Evolutionary conservation across 1,140 invertebrate species (phyloP).

Genomic region (Pentalonia nigronervosa): DNA sequence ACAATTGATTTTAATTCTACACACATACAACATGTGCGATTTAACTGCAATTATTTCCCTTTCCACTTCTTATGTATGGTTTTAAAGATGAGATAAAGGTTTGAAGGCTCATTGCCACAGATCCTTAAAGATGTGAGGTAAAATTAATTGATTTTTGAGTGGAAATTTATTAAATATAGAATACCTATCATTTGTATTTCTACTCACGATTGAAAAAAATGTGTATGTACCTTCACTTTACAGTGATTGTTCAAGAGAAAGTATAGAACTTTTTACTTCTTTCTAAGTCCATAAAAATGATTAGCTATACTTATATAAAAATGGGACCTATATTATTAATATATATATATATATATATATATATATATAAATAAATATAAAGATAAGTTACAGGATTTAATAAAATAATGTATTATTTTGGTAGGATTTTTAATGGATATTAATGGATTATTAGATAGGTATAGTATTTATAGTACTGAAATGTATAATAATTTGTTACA

Average conservation of each 20-base stretch:
- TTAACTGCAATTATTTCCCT: neutral
- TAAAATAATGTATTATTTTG: neutral
- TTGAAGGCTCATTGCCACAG: neutral
- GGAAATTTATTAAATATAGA: neutral
- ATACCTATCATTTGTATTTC: neutral
- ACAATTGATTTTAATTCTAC: too few species aligned
- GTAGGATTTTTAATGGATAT: too few species aligned
- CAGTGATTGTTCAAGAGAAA: neutral
- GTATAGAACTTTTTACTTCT: neutral
- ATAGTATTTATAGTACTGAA: too few species aligned
- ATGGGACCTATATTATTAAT: too few species aligned
- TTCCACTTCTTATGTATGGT: neutral
- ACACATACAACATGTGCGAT: too few species aligned
- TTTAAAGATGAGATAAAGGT: neutral
- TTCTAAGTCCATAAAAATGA: neutral
- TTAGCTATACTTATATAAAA: too few species aligned
- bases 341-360: too few species aligned
- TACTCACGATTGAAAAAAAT: neutral
- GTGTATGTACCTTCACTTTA: neutral
- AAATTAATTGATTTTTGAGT: neutral
- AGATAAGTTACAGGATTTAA: neutral
- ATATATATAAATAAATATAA: neutral
- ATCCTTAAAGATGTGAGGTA: neutral
- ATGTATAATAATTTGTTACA: neutral
- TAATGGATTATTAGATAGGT: too few species aligned